Conservation (phyloP, 2,113 vertebrate species). For the Ovis canadensis region DNA sequence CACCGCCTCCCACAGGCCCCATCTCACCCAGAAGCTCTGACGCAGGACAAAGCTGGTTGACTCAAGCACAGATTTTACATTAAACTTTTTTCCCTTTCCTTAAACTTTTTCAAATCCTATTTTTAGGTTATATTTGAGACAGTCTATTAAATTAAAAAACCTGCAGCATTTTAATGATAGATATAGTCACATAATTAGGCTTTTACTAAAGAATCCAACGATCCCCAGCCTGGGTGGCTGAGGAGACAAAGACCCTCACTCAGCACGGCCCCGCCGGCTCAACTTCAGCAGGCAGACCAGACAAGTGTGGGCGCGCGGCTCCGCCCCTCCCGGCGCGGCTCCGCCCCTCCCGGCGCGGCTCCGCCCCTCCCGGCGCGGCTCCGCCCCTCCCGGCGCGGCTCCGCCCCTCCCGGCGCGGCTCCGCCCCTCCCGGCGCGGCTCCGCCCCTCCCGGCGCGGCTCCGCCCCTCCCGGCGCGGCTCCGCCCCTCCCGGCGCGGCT, state of each 20-base stretch:
- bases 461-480: too few species aligned
- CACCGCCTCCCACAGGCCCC: too few species aligned
- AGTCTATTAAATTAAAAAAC: neutral
- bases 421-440: too few species aligned
- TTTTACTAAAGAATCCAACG: neutral
- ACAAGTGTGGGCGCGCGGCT: neutral
- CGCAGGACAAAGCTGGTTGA: neutral
- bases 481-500: too few species aligned
- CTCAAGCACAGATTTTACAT: neutral
- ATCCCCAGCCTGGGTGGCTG: neutral
- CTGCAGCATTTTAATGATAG: neutral
- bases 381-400: too few species aligned
- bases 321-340: neutral
- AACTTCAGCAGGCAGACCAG: neutral
- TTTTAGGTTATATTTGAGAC: neutral
- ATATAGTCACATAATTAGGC: neutral
- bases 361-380: neutral
- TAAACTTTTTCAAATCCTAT: neutral
- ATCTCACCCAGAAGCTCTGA: neutral
- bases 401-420: too few species aligned
- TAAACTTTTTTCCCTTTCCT: neutral
- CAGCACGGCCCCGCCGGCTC: rapidly evolving
- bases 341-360: neutral
- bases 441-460: too few species aligned
- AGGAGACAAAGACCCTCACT: too few species aligned